Conservation (phyloP, 2,888 invertebrate genomes). For the Elegia similella region DNA sequence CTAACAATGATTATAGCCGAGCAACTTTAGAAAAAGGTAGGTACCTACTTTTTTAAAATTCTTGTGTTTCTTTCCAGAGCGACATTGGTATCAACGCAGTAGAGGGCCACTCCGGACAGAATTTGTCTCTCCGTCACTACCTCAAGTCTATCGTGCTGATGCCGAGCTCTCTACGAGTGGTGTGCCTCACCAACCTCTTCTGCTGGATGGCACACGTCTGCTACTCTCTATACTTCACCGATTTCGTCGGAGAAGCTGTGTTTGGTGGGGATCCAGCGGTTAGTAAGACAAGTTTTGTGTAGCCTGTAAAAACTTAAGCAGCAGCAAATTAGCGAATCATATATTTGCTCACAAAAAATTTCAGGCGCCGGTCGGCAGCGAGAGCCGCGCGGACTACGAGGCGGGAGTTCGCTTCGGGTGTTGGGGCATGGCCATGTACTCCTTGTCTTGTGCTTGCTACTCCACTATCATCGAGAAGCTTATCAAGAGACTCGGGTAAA, state of each 20-base stretch:
- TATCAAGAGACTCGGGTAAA: conserved; percentile 86
- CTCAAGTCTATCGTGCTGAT: conserved; percentile 94
- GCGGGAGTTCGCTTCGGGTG: conserved; percentile 97
- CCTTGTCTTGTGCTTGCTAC: conserved; percentile 96
- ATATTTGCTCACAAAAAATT: conserved; percentile 45
- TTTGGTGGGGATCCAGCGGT: conserved; percentile 93
- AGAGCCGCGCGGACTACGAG: conserved; percentile 87
- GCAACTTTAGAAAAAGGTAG: no score
- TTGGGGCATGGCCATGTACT: conserved; percentile 98
- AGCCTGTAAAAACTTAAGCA: not conserved
- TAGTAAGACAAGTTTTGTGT: conserved; percentile 38
- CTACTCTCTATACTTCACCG: conserved; percentile 97
- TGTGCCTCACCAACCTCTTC: conserved; percentile 96
- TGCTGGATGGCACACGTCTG: conserved; percentile 99
- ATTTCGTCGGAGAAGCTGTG: conserved; percentile 96
- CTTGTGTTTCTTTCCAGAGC: conserved; percentile 35
- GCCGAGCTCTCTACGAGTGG: conserved; percentile 91
- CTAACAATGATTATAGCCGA: no score
- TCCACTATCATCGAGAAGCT: conserved; percentile 93
- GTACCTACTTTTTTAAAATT: no score
- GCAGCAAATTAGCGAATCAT: not conserved
- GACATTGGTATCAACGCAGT: conserved; percentile 34
- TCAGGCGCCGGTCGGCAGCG: conserved; percentile 86
- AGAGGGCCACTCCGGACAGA: conserved; percentile 42
- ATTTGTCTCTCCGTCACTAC: conserved; percentile 87